phyloP scores from a whole-genome alignment of 2,797 vertebrate species.

The Linurgus olivaceus region DNA sequence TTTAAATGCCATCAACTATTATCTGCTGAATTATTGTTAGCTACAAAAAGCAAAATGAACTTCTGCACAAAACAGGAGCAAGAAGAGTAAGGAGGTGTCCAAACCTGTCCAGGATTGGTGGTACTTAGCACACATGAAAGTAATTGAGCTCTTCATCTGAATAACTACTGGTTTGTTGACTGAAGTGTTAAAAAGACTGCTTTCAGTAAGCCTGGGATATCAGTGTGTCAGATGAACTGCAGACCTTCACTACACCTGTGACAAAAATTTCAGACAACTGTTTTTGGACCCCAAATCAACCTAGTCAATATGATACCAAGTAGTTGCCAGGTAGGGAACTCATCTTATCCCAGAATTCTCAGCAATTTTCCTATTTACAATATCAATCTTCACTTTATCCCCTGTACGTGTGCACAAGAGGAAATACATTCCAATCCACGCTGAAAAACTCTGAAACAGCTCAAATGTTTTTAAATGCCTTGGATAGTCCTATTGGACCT shows the following conservation, averaged over 20 bases:
- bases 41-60: not conserved
- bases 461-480: not conserved
- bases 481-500: not conserved
- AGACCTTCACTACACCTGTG: not conserved
- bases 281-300: not conserved
- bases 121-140: not conserved
- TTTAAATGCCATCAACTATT: not conserved
- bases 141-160: not conserved
- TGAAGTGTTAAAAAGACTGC: not conserved
- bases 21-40: not conserved
- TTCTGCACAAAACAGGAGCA: not conserved
- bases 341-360: not conserved
- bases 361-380: not conserved
- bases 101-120: not conserved
- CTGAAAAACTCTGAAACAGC: not conserved
- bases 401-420: accelerated
- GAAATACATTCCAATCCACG: not conserved
- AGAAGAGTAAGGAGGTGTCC: not conserved
- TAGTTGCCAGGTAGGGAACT: not conserved
- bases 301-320: not conserved
- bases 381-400: not conserved
- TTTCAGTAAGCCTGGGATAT: not conserved
- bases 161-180: not conserved
- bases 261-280: not conserved
- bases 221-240: not conserved